Percentiles rank a stretch among this genome's conserved stretches.
These are phyloP conservation scores for Calameuta filiformis DNA, from an alignment of 2,888 invertebrate species.

Conservation along the genomic window DNA sequence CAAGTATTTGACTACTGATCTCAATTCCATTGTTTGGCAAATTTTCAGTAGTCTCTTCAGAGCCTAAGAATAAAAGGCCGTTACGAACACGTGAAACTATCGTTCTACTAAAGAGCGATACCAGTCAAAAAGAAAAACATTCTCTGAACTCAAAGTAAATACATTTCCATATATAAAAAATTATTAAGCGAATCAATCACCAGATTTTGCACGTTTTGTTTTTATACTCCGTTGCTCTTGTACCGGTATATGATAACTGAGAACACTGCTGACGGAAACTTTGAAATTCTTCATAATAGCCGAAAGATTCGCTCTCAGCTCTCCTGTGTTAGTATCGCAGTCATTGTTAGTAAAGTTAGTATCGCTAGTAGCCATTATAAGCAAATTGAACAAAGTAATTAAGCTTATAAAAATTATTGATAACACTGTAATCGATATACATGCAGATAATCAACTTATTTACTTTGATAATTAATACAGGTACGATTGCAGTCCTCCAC, in stretches of 20 bases:
- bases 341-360: not conserved
- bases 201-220: slow-evolving; percentile 55
- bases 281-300: slow-evolving; percentile 54
- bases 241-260: slow-evolving; percentile 60
- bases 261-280: slow-evolving; percentile 60
- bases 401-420: not conserved
- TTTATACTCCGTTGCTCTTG: slow-evolving; percentile 53
- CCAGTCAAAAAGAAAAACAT: not conserved
- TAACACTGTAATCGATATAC: not conserved
- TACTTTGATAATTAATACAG: slow-evolving; percentile 71
- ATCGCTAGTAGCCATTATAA: not conserved
- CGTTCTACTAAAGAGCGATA: not conserved
- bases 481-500: slow-evolving; percentile 76
- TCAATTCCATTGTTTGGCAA: slow-evolving; percentile 42
- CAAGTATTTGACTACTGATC: slow-evolving; percentile 51
- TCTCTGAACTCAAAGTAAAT: too few relatives aligned
- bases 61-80: not conserved
- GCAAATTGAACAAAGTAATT: not conserved
- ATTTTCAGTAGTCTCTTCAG: not conserved
- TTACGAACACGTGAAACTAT: not conserved
- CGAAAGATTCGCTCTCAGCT: slow-evolving; percentile 43
- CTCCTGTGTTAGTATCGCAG: slow-evolving; percentile 31
- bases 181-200: slow-evolving; percentile 37
- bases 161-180: not conserved
- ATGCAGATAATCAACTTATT: slow-evolving; percentile 17